Percentiles rank a stretch among this genome's conserved stretches.
Conservation (phyloP, 2,797 vertebrate species). For the Atherinosoma microstoma region DNA sequence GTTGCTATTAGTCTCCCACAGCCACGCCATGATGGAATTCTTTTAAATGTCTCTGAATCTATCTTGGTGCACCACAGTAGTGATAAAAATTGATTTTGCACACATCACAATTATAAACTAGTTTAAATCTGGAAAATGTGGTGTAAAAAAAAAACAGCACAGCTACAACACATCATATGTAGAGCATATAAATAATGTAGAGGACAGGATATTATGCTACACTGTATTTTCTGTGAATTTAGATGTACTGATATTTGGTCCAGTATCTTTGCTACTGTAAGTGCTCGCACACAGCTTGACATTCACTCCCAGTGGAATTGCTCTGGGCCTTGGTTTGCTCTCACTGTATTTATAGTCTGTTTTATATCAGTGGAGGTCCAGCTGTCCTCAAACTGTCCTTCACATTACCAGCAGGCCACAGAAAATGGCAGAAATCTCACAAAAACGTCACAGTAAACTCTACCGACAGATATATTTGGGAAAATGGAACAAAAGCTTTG, state of each 20-base stretch:
- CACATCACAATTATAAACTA: background rate
- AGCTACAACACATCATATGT: background rate
- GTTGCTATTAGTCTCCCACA: conserved; percentile 53
- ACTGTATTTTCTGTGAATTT: conserved; percentile 1
- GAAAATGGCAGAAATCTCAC: conserved; percentile 24
- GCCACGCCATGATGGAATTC: conserved; percentile 44
- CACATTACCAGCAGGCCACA: conserved; percentile 57
- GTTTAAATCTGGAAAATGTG: conserved; percentile 10
- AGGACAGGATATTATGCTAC: conserved; percentile 27
- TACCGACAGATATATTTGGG: background rate
- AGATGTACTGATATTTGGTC: conserved; percentile 8
- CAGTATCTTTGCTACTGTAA: conserved; percentile 51
- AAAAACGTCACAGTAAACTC: background rate
- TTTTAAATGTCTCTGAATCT: conserved; percentile 31
- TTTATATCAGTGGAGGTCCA: conserved; percentile 49
- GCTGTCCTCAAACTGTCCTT: conserved; percentile 79
- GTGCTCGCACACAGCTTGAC: conserved; percentile 57
- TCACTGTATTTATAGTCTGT: conserved; percentile 77
- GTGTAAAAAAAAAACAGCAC: background rate
- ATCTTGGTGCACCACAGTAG: conserved; percentile 19
- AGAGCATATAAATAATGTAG: conserved; percentile 42
- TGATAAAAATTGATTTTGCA: conserved; percentile 43
- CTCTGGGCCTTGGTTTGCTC: conserved; percentile 59
- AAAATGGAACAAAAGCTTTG: background rate
- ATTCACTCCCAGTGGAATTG: conserved; percentile 60